A percentile compares a stretch with the other conserved stretches of the same genome.
Evolutionary conservation across 2,797 vertebrate genomes (phyloP).

Genomic region (Hoplostethus mediterraneus): DNA sequence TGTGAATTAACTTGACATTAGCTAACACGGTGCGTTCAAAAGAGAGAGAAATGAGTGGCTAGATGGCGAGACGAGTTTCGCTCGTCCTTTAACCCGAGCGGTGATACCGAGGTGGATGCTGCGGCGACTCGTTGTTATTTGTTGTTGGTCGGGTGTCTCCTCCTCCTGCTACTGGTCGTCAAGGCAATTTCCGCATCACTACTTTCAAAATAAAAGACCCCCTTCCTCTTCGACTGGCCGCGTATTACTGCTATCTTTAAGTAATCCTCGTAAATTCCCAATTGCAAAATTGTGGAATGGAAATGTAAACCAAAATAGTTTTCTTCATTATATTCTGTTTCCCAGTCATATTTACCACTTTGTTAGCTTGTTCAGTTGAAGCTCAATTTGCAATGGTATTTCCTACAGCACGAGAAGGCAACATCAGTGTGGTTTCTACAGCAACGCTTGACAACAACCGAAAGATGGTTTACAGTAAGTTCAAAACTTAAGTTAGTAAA

Average conservation of each 20-base stretch:
- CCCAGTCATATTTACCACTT: too few relatives aligned
- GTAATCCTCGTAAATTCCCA: rapidly evolving
- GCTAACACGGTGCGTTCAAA: rapidly evolving
- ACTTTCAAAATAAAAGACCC: slow-evolving; percentile 71
- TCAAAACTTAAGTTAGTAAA: background rate
- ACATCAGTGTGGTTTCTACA: slow-evolving; percentile 40
- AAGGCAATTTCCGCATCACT: slow-evolving; percentile 32
- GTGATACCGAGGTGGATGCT: background rate
- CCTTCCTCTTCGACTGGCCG: background rate
- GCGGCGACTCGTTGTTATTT: slow-evolving; percentile 19
- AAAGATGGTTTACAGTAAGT: slow-evolving; percentile 76
- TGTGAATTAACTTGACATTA: background rate
- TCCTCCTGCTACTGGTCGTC: background rate
- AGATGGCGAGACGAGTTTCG: too few relatives aligned
- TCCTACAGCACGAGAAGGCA: slow-evolving; percentile 10
- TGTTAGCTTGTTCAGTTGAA: too few relatives aligned
- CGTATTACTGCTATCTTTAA: background rate
- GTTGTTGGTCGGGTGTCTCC: slow-evolving; percentile 16
- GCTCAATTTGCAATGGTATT: background rate
- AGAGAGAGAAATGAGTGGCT: background rate
- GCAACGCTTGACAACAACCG: slow-evolving; percentile 55
- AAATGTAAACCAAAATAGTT: too few relatives aligned
- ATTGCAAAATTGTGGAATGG: too few relatives aligned
- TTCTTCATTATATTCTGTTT: too few relatives aligned
- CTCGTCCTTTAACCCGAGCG: too few relatives aligned